These are phyloP conservation scores for Melanerpes aurifrons DNA, from an alignment of 2,113 vertebrate species.

Conservation along the genomic window DNA sequence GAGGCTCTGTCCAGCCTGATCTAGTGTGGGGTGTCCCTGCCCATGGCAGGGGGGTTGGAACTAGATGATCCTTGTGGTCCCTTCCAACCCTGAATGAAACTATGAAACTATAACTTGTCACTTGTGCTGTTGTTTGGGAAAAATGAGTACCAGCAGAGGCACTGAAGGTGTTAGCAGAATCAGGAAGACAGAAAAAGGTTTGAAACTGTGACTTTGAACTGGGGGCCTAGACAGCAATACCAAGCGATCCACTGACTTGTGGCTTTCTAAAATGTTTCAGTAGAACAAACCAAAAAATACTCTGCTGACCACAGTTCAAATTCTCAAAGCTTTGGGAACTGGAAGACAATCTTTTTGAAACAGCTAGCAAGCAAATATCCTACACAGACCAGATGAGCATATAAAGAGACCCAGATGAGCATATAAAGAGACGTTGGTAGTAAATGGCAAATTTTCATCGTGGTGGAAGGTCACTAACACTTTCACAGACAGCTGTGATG, in stretches of 20 bases:
- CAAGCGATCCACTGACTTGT: not conserved
- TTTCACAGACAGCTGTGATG: not conserved
- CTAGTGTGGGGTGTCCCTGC: no score
- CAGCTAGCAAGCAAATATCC: not conserved
- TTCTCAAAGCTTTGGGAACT: not conserved
- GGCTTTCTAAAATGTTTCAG: not conserved
- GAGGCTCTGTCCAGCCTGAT: no score
- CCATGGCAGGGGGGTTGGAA: no score
- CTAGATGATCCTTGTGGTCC: no score
- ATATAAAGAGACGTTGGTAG: not conserved
- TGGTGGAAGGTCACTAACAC: not conserved
- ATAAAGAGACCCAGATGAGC: not conserved
- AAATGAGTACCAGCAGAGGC: not conserved
- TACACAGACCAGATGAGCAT: not conserved
- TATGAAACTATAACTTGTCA: not conserved
- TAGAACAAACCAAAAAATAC: not conserved
- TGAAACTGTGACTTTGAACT: not conserved
- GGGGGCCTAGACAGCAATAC: not conserved
- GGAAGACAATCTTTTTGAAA: not conserved
- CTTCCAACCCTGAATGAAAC: no score
- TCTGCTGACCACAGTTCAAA: not conserved
- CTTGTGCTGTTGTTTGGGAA: not conserved
- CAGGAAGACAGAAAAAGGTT: not conserved
- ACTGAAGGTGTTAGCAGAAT: not conserved
- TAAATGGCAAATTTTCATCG: not conserved